Percentiles rank a stretch among this genome's conserved stretches.
Evolutionary conservation across 2,113 vertebrate genomes (phyloP).

Genomic region (Leucopternis melanops): DNA sequence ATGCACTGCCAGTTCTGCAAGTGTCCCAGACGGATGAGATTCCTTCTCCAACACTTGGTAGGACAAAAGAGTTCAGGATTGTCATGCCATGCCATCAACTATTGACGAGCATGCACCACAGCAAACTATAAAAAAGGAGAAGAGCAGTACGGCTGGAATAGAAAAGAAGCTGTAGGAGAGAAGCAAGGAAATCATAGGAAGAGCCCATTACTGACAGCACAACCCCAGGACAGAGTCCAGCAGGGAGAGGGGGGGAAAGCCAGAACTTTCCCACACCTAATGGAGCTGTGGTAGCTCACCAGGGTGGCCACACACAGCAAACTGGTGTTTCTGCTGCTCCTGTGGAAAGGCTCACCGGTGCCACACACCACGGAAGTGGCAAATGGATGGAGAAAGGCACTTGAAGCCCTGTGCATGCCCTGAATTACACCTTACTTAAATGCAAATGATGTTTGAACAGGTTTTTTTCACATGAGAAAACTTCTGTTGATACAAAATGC

Average conservation of each 20-base stretch:
- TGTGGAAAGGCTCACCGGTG: neutral
- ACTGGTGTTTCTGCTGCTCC: neutral
- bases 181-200: neutral
- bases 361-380: neutral
- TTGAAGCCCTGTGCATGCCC: neutral
- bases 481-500: neutral
- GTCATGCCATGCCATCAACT: neutral
- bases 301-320: rapidly evolving
- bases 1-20: neutral
- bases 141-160: neutral
- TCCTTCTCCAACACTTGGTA: neutral
- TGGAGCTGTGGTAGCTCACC: neutral
- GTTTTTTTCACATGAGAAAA: neutral
- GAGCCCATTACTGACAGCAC: neutral
- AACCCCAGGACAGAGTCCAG: neutral
- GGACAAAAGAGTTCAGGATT: neutral
- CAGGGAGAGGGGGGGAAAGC: neutral
- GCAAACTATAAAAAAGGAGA: neutral
- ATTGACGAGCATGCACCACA: neutral
- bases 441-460: neutral
- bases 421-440: neutral
- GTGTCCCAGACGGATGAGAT: neutral
- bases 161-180: neutral
- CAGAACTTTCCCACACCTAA: neutral
- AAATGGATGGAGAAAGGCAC: neutral